Conservation (phyloP, 2,888 invertebrate species). For the Tridacna gigas region DNA sequence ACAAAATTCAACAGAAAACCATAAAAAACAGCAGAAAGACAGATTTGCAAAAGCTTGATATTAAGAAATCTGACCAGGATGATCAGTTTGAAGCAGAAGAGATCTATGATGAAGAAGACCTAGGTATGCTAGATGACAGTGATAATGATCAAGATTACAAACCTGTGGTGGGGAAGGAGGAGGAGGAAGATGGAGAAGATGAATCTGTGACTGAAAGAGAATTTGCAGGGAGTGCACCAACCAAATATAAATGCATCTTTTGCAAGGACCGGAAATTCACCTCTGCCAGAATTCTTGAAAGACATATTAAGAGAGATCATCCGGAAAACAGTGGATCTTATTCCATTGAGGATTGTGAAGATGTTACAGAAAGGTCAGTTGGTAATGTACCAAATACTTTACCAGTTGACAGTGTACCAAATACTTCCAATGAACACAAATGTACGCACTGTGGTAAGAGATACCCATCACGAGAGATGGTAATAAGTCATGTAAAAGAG, state of each 20-base stretch:
- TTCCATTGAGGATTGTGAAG: conserved; percentile 22
- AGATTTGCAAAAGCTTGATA: neutral
- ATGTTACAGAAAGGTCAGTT: neutral
- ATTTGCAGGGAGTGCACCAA: conserved; percentile 25
- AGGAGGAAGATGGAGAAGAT: conserved; percentile 36
- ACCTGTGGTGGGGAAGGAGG: conserved; percentile 26
- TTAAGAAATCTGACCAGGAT: neutral
- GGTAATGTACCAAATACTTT: conserved; percentile 11
- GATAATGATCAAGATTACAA: conserved; percentile 15
- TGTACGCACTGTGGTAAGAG: conserved; percentile 35
- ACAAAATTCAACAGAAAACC: conserved; percentile 4
- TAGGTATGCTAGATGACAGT: conserved; percentile 15
- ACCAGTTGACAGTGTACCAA: neutral
- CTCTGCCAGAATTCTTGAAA: conserved; percentile 18
- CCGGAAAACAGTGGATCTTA: conserved; percentile 23
- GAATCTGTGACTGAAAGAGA: conserved; percentile 25
- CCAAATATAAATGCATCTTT: conserved; percentile 31
- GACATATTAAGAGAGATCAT: conserved; percentile 35
- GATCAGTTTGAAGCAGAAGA: neutral
- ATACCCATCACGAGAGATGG: neutral
- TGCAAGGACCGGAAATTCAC: conserved; percentile 23
- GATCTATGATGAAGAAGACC: neutral
- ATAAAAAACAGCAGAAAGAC: neutral
- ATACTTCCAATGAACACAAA: conserved; percentile 1
- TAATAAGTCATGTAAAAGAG: conserved; percentile 4